Evolutionary conservation across 2,113 vertebrate species (phyloP).

Genomic region (Ploceus nigricollis): DNA sequence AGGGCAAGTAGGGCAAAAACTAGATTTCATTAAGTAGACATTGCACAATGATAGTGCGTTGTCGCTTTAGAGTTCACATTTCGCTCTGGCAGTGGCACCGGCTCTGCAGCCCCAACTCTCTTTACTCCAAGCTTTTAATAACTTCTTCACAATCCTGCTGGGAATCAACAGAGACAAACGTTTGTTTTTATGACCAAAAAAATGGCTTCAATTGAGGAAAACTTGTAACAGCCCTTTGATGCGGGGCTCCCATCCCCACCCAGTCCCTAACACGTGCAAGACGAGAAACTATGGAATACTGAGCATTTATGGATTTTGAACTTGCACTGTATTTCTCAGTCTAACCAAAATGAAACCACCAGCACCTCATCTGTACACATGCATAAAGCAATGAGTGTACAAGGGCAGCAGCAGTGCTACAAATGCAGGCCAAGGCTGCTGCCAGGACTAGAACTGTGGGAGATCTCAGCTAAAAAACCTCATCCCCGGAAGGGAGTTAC

Average conservation of each 20-base stretch:
- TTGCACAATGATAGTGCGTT: fast-evolving
- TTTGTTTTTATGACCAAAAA: neutral
- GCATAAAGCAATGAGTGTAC: neutral
- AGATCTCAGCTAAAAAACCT: neutral
- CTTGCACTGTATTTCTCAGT: neutral
- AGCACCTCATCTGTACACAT: neutral
- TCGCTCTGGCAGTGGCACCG: fast-evolving
- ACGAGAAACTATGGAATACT: neutral
- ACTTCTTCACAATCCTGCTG: neutral
- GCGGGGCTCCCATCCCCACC: neutral
- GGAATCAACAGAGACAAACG: neutral
- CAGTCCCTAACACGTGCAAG: neutral
- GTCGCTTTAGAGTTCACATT: fast-evolving
- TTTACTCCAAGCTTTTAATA: neutral
- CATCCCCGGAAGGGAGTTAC: neutral
- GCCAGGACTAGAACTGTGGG: neutral
- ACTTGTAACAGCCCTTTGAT: neutral
- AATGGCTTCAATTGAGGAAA: neutral
- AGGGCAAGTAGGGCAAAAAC: fast-evolving
- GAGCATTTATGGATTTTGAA: neutral
- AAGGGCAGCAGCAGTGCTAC: fast-evolving
- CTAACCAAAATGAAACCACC: neutral
- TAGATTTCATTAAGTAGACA: neutral
- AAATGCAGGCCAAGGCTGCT: neutral
- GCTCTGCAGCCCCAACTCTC: neutral